Evolutionary conservation across 2,113 vertebrate genomes (phyloP), one percentile per base, ranked within the genome.

Genomic region (Zosterops japonicus): DNA sequence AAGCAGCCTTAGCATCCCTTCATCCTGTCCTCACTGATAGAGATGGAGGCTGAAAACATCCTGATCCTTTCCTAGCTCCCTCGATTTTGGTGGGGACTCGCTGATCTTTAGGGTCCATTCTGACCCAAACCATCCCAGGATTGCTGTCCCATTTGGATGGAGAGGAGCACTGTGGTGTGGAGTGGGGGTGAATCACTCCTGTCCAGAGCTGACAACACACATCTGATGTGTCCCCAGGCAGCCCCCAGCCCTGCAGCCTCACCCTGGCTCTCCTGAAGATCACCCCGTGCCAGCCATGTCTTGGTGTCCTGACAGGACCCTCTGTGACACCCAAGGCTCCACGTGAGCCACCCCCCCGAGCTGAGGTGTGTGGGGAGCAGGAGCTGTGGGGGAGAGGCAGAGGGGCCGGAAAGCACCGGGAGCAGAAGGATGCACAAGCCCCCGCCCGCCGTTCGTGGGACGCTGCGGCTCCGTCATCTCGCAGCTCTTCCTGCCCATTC

Each of bases 381-480:
- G 82, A 87, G 79, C 74, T 33, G 39, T 1, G 4, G 46, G 29
- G 10, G 46, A n/a, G 85, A 42, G 0, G 9, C 19, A 3, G 63
- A 75, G 74, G 89, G 76, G 24, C 75, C 3, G 2, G 90, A 75
- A 91, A 78, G 3, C 78, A 44, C 81, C 72, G 4, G 0, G 28
- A 90, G 77, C 90, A 86, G 83, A 47, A 90, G 89, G 75, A 78
- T 79, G 81, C 41, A 7, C 42, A 9, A 92, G 63, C 89, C 96
- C 77, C 87, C 56, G 1, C 74, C 65, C 28, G 33, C 15, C 4
- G 53, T 92, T 19, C 4, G 53, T 92, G 91, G 93, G 93, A 84
- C 1, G 33, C 69, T 4, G 79, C 12, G 75, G 89, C 77, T 59
- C 53, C 4, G 3, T 74, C 92, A 93, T 60, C 84, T 12, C 15